Base-by-base conservation (phyloP, 2,113 vertebrate genomes). In the Nothobranchius kuhntae region DNA sequence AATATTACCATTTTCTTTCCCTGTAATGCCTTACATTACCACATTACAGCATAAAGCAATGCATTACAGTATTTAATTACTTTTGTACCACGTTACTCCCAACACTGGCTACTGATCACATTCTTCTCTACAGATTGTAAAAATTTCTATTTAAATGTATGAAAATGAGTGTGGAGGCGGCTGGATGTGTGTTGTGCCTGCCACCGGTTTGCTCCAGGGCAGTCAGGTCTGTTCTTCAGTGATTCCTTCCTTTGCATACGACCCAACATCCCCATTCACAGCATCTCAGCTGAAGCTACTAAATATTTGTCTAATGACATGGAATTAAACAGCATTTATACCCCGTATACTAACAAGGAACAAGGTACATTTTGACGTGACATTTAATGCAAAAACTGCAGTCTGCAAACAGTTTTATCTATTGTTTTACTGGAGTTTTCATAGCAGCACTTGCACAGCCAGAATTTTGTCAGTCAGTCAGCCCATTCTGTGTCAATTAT, bases 401-500 rank as follows among this genome's bases (percentile, higher is more conserved):
- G 6, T 40, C 52, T 57, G n/a, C 3, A 13, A 10, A 13, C n/a
- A 40, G 15, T n/a, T 58, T 56, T 40, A 40, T 58, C 17, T 46
- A 24, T 44, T 40, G 10, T 50, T 69, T 69, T 53, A 62, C 21
- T 51, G 15, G 13, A 12, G 38, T 53, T 30, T 53, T 53, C 11
- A 2, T n/a, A 70, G 51, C 40, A 59, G 42, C 61, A 58, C 61
- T 38, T 40, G 21, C 47, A 44, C 0, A 48, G 47, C 15, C 36
- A 54, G 30, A 53, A 68, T 65, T 30, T 42, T 44, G 12, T 63
- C 55, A 54, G 66, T 75, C 46, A 70, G 44, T 70, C 52, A 62
- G 54, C 63, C 65, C 63, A 26, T 71, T 40, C 11, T 15, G n/a
- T 40, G 65, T 83, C 78, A 85, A 72, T 80, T 73, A 76, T 75